Base-by-base conservation (phyloP, 2,113 vertebrate genomes). In the Delphinus delphis region DNA sequence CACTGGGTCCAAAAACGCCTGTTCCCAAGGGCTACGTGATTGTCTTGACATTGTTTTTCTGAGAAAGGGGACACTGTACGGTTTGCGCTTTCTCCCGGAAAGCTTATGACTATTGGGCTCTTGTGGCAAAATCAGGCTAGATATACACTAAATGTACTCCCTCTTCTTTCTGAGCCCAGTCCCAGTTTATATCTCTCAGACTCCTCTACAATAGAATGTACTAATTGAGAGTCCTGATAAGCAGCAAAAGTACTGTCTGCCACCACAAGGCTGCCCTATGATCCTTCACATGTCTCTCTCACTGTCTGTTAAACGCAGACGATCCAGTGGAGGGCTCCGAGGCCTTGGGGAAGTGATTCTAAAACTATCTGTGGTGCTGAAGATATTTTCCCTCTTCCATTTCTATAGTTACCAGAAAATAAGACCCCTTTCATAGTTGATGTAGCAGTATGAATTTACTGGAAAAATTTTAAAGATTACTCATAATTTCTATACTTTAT, bases 381-480 rank as follows among this genome's bases (percentile, higher is more conserved):
- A 25, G 18, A 8, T 13, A 0, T 4, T 14, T 62, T n/a, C 25
- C 6, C 1, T 6, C 12, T 23, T 15, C 15, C 55, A 14, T 65
- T 70, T 89, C 50, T 95, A 36, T 8, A 68, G 26, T 60, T 91
- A 82, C 2, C 41, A 41, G 31, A 60, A 87, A 77, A 53, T 53
- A 60, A 15, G 33, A 41, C 50, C 1, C 11, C 9, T 53, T 84
- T 76, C 10, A 18, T 12, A 62, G 5, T 14, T n/a, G 13, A 25
- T 6, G 15, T 8, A 77, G 28, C 18, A 83, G 67, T 65, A 55
- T 10, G 26, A 63, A 77, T 26, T 47, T 44, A 73, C 13, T 20
- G 21, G 4, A 31, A 20, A 67, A 41, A 3, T 2, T 6, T 71
- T 41, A 44, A 60, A 33, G 4, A 6, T 38, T 79, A n/a, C 11